These are phyloP conservation scores for Rhingia campestris DNA, from an alignment of 2,888 invertebrate species.

Conservation along the genomic window DNA sequence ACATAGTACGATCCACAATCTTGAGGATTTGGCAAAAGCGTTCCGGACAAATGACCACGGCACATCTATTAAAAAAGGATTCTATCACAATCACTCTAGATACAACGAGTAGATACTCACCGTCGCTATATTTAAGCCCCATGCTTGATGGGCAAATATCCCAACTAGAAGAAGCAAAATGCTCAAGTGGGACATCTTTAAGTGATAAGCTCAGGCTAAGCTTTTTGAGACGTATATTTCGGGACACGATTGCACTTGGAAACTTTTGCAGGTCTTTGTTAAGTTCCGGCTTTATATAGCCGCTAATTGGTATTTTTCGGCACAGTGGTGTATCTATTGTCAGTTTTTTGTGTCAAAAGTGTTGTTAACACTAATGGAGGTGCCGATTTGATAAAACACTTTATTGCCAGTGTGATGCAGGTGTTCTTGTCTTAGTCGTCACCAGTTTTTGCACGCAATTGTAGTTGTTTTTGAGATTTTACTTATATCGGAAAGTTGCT, in stretches of 20 bases:
- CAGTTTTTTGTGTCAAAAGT: not conserved
- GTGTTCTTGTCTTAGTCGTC: not conserved
- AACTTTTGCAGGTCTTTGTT: constrained; percentile 18
- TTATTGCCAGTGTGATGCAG: not conserved
- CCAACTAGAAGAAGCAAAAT: constrained; percentile 18
- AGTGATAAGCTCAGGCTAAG: not conserved
- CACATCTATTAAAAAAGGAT: constrained; percentile 39
- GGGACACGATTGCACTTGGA: not conserved
- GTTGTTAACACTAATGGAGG: constrained; percentile 68
- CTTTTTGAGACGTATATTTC: not conserved
- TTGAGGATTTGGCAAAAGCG: constrained; percentile 76
- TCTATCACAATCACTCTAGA: not conserved
- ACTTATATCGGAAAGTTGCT: not conserved
- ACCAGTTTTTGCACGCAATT: not conserved
- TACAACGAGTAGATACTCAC: constrained; percentile 9
- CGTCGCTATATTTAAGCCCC: constrained; percentile 13
- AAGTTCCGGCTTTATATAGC: constrained; percentile 46
- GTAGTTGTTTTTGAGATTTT: not conserved
- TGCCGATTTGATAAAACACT: constrained; percentile 41
- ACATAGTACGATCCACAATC: constrained; percentile 79
- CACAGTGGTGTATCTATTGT: not conserved
- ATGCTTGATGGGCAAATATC: not conserved
- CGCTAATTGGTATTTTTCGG: not conserved
- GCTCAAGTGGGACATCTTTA: constrained; percentile 26
- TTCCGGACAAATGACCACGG: constrained; percentile 24